Conservation (phyloP, 2,797 vertebrate genomes). For the Tokudaia tokunoshimensis region DNA sequence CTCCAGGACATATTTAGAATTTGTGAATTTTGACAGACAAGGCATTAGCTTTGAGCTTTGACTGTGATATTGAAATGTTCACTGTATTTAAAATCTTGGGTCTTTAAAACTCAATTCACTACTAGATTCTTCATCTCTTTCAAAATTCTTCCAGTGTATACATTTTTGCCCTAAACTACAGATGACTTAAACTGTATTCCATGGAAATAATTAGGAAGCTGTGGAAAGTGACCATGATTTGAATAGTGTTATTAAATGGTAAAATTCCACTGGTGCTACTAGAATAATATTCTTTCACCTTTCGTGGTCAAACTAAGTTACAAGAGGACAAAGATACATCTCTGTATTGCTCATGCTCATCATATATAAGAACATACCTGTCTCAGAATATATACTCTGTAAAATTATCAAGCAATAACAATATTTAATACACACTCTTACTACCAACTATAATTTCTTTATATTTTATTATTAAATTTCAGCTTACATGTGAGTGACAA, state of each 20-base stretch:
- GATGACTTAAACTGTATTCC: slow-evolving; percentile 23
- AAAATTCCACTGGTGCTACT: not conserved
- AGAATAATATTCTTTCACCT: not conserved
- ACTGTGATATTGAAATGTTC: slow-evolving; percentile 67
- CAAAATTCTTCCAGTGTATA: slow-evolving; percentile 20
- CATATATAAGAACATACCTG: not conserved
- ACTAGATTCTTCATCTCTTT: slow-evolving; percentile 48
- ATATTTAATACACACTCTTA: not conserved
- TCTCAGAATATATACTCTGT: not conserved
- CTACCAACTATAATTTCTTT: not conserved
- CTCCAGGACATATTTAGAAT: slow-evolving; percentile 72
- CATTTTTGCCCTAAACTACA: slow-evolving; percentile 36
- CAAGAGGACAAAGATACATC: not conserved
- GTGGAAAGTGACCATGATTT: not conserved
- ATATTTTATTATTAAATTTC: slow-evolving; percentile 44
- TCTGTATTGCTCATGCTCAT: not conserved
- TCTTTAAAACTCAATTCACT: slow-evolving; percentile 62
- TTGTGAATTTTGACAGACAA: slow-evolving; percentile 76
- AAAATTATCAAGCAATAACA: not conserved
- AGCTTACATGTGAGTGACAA: not conserved
- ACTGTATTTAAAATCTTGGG: slow-evolving; percentile 59
- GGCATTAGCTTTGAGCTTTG: slow-evolving; percentile 71
- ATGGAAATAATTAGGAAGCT: slow-evolving; percentile 34
- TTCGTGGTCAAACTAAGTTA: not conserved
- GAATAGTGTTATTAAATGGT: not conserved